Evolutionary conservation across 1,140 invertebrate genomes (phyloP).

Genomic region (Arctopsyche grandis): DNA sequence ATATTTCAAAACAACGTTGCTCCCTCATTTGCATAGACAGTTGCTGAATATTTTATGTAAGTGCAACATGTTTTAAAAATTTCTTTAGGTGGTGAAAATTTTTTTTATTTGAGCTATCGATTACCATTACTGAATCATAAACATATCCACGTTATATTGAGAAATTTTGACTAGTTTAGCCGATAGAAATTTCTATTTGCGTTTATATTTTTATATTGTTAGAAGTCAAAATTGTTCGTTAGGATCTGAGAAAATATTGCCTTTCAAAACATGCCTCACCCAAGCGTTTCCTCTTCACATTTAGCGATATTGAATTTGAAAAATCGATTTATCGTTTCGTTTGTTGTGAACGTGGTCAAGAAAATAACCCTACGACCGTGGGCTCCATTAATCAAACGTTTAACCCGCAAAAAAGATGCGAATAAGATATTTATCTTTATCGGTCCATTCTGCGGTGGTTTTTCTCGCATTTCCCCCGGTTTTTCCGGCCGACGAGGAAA

Average conservation of each 20-base stretch:
- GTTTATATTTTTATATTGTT: too few relatives aligned
- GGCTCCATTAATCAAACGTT: constrained; percentile 27
- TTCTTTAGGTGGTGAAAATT: too few relatives aligned
- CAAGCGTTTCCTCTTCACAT: neutral
- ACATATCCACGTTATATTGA: too few relatives aligned
- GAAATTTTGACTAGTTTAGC: too few relatives aligned
- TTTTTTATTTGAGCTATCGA: too few relatives aligned
- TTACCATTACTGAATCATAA: too few relatives aligned
- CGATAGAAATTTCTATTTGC: too few relatives aligned
- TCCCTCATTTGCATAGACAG: too few relatives aligned
- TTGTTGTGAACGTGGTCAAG: constrained; percentile 24
- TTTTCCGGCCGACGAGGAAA: constrained; percentile 9
- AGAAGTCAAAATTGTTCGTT: neutral
- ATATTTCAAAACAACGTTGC: too few relatives aligned
- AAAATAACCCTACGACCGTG: constrained; percentile 4
- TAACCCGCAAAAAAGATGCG: constrained; percentile 24
- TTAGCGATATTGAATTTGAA: constrained; percentile 10
- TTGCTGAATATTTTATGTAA: too few relatives aligned
- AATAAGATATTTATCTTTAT: constrained; percentile 33
- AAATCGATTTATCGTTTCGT: constrained; percentile 14
- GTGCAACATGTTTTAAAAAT: too few relatives aligned
- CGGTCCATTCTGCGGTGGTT: constrained; percentile 22
- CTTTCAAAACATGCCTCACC: neutral
- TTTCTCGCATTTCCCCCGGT: constrained; percentile 11
- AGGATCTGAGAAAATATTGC: neutral